Percentiles rank a stretch among this genome's conserved stretches.
These are phyloP conservation scores for Carollia perspicillata DNA, from an alignment of 2,113 vertebrate genomes.

Conservation along the genomic window DNA sequence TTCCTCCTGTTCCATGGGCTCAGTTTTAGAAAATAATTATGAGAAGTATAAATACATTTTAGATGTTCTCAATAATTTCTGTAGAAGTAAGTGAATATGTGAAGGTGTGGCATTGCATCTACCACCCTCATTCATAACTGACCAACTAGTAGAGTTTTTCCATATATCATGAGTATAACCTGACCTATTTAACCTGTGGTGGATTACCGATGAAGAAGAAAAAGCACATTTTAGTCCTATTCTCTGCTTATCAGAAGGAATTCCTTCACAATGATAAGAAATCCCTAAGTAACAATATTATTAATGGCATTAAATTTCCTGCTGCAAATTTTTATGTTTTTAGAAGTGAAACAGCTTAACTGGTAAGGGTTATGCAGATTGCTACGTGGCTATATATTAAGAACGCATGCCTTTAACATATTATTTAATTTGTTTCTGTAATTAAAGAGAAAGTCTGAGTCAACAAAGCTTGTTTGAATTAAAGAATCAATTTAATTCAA, in stretches of 20 bases:
- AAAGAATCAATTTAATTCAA: not conserved
- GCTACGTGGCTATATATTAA: not conserved
- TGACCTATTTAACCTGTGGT: not conserved
- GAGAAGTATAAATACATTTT: not conserved
- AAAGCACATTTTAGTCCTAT: not conserved
- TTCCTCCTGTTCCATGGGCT: not conserved
- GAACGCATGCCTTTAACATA: not conserved
- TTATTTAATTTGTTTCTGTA: not conserved
- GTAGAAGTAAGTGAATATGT: not conserved
- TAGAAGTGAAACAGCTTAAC: not conserved
- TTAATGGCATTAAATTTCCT: not conserved
- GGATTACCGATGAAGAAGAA: not conserved
- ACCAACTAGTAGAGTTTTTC: not conserved
- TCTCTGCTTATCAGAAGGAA: not conserved
- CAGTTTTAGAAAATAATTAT: not conserved
- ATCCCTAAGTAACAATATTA: not conserved
- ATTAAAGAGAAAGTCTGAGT: not conserved
- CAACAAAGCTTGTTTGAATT: not conserved
- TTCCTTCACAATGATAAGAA: not conserved
- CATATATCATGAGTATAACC: not conserved
- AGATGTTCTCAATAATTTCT: not conserved
- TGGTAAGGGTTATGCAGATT: not conserved
- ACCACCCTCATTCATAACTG: not conserved
- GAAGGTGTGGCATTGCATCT: not conserved
- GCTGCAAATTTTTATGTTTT: not conserved